Evolutionary conservation across 2,113 vertebrate genomes (phyloP), one percentile per base, ranked within the genome.

Genomic region (Dryoscopus gambensis): DNA sequence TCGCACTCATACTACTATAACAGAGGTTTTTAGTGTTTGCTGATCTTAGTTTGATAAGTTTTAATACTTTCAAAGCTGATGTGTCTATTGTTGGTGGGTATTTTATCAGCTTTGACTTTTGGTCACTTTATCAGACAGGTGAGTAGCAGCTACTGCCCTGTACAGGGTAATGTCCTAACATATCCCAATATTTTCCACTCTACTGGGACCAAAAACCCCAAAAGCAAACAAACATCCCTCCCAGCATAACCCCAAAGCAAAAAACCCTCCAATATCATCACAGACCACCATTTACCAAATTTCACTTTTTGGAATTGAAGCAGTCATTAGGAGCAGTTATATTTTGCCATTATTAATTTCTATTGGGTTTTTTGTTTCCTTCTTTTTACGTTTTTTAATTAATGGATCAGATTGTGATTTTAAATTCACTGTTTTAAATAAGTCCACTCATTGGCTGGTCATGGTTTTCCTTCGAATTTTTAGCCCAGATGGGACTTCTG

Each of bases 291-390:
- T 95, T 97, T 93, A 97, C 95, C 97, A 96, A 95, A 96, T 96
- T 97, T 97, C 95, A 97, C 87, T 84, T 95, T 96, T 78, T 94
- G 91, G 95, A 95, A 96, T 93, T 93, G 94, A 97, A 96, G 95
- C 92, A 96, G 90, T 95, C 69, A 15, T 50, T 64, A 83, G 28
- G 49, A 94, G 25, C 68, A 90, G 33, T 87, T 56, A 47, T 37
- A 79, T 87, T 92, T 92, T 92, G 69, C 53, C 56, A 55, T 63
- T 69, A 71, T 24, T 84, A 3, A 50, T 42, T 63, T 67, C 7
- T 19, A 21, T 0, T 56, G 9, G 1, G 1, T 10, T n/a, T 81
- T 39, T 52, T 44, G n/a, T 70, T 49, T n/a, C 16, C 8, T 27
- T 44, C 6, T 21, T 4, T 30, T 33, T 44, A 44, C 8, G 2